Evolutionary conservation across 2,113 vertebrate species (phyloP).

Genomic region (Rhabdomys dilectus): DNA sequence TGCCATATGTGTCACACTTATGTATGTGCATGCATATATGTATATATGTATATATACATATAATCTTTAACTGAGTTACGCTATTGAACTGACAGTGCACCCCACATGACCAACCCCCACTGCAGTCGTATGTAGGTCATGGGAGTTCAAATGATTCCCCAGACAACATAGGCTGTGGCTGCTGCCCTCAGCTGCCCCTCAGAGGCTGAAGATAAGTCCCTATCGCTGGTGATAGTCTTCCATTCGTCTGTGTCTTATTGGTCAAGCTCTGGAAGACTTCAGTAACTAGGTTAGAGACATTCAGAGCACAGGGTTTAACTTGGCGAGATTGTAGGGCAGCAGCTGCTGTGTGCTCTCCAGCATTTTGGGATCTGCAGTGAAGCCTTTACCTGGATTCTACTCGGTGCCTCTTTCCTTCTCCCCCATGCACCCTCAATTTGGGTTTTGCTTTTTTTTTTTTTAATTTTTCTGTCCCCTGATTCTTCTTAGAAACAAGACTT

Average conservation of each 20-base stretch:
- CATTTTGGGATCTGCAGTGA: neutral
- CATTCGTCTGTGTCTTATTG: neutral
- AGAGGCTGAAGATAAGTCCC: neutral
- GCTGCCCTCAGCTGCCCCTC: neutral
- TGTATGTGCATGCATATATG: neutral
- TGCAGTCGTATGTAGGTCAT: neutral
- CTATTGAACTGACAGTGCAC: neutral
- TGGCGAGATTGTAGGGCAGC: neutral
- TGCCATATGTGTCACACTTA: neutral
- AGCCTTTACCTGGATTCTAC: neutral
- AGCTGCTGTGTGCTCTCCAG: fast-evolving
- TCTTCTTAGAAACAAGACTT: neutral
- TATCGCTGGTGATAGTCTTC: neutral
- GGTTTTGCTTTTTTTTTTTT: neutral
- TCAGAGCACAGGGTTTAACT: neutral
- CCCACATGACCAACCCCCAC: neutral
- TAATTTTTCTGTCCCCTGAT: neutral
- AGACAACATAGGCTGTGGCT: neutral
- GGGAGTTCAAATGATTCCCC: neutral
- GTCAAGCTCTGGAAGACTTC: neutral
- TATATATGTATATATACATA: neutral
- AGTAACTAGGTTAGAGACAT: neutral
- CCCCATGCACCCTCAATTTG: neutral
- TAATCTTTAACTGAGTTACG: neutral
- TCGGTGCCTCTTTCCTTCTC: neutral